phyloP scores from a whole-genome alignment of 2,797 vertebrate genomes.

The Danio albolineatus region DNA sequence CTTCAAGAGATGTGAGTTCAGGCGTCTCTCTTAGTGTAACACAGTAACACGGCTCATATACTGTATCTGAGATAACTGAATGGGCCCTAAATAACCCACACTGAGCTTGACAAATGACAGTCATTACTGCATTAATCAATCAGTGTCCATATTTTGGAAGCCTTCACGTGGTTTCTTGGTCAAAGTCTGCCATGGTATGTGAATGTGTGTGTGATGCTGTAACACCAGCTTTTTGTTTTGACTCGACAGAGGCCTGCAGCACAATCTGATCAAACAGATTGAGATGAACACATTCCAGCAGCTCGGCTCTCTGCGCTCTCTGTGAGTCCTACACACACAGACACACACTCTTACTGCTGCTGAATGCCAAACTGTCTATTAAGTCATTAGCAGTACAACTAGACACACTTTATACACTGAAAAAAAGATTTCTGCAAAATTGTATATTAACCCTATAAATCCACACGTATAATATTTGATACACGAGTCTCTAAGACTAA shows the following conservation, averaged over 20 bases:
- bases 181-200: neutral
- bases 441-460: no score
- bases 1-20: slow-evolving; percentile 94
- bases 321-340: slow-evolving; percentile 80
- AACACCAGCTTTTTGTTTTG: slow-evolving; percentile 51
- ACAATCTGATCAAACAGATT: slow-evolving; percentile 89
- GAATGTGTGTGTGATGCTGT: slow-evolving; percentile 23
- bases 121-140: slow-evolving; percentile 40
- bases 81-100: neutral
- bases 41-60: neutral
- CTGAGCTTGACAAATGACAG: slow-evolving; percentile 26
- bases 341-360: neutral
- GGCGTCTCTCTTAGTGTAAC: neutral
- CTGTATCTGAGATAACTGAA: slow-evolving; percentile 7
- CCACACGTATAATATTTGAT: no score
- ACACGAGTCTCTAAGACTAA: no score
- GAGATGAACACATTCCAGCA: slow-evolving; percentile 88
- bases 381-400: no score
- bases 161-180: neutral
- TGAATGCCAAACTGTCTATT: no score
- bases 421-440: no score
- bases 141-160: slow-evolving; percentile 17
- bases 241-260: slow-evolving; percentile 86
- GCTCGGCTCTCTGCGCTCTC: slow-evolving; percentile 84
- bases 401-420: no score